Percentiles rank a stretch among this genome's conserved stretches.
phyloP scores from a whole-genome alignment of 64 coral and sea anemone species.

The Orbicella faveolata region DNA sequence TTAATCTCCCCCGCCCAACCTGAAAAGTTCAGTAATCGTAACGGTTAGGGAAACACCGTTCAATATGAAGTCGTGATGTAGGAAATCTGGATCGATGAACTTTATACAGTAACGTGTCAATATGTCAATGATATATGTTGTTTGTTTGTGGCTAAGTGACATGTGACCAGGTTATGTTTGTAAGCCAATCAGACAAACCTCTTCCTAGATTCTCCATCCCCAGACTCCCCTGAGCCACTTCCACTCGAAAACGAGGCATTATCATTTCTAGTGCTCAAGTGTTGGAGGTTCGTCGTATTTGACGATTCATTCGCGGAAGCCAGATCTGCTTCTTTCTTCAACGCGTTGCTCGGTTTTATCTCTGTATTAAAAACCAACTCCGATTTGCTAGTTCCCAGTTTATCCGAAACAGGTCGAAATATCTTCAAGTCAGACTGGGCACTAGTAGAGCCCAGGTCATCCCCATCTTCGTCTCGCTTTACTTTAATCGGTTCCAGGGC shows the following conservation, averaged over 20 bases:
- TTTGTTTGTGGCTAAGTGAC: background rate
- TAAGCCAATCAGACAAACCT: constrained; percentile 15
- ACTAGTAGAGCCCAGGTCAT: background rate
- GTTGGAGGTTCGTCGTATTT: background rate
- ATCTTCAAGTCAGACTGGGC: background rate
- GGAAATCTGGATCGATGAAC: background rate
- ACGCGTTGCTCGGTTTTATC: background rate
- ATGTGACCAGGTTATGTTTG: background rate
- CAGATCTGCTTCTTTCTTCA: background rate
- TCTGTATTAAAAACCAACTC: background rate
- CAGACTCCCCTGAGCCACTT: background rate
- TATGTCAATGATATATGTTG: background rate
- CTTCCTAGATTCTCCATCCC: background rate
- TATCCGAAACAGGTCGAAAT: background rate
- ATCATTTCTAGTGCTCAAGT: background rate
- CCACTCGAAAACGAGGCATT: background rate
- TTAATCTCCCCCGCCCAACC: too few species aligned
- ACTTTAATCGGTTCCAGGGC: background rate
- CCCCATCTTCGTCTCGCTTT: background rate
- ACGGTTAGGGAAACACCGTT: background rate
- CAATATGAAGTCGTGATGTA: background rate
- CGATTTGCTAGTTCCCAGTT: background rate
- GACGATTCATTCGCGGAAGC: background rate
- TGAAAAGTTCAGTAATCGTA: too few species aligned
- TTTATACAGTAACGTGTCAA: background rate